Evolutionary conservation across 1,140 invertebrate species (phyloP).

Genomic region (Temnothorax nylanderi): DNA sequence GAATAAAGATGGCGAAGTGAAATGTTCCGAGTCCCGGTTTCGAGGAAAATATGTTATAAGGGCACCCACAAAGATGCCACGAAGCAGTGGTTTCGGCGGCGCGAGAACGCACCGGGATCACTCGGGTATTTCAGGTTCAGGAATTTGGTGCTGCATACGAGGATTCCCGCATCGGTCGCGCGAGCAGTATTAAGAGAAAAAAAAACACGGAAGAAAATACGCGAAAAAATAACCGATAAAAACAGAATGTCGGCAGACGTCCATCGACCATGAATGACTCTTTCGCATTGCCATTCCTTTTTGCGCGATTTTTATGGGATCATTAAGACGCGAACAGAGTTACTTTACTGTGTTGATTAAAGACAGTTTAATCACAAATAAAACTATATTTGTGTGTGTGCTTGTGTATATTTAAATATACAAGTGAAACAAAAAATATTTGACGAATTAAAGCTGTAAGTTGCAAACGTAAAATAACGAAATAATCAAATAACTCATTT

Average conservation of each 20-base stretch:
- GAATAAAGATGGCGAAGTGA: slow-evolving; percentile 53
- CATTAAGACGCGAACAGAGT: neutral
- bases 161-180: slow-evolving; percentile 45
- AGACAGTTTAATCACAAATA: too few species aligned
- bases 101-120: slow-evolving; percentile 50
- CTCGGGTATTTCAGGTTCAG: slow-evolving; percentile 66
- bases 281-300: neutral
- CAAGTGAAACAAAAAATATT: too few species aligned
- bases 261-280: neutral
- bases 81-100: slow-evolving; percentile 51
- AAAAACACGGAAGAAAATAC: neutral
- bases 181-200: slow-evolving; percentile 2
- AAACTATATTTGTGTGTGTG: too few species aligned
- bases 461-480: too few species aligned
- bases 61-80: slow-evolving; percentile 70
- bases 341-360: too few species aligned
- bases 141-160: slow-evolving; percentile 68
- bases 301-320: neutral
- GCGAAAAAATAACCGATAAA: neutral
- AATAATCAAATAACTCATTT: neutral
- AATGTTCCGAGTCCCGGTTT: slow-evolving; percentile 53
- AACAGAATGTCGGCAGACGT: neutral
- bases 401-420: too few species aligned
- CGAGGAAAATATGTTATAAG: slow-evolving; percentile 67
- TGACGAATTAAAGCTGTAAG: too few species aligned